Base-by-base conservation (phyloP, 2,113 vertebrate genomes). In the Micromys minutus region DNA sequence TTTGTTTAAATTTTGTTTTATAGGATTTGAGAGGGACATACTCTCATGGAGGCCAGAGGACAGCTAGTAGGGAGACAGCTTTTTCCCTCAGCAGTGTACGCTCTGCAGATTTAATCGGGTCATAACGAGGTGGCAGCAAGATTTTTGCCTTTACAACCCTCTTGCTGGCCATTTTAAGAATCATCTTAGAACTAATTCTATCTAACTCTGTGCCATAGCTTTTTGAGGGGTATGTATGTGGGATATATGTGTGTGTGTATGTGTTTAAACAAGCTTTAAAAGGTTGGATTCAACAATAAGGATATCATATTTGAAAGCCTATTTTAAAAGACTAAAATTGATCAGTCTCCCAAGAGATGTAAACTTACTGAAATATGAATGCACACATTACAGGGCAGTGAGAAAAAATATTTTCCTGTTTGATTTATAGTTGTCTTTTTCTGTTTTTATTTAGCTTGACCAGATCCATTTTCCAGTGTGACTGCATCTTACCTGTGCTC, bases 201-300 rank as follows among this genome's bases (percentile, higher is more conserved):
- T 69, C 45, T 75, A 34, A 16, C 67, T 19, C 7, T 90, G 39
- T 63, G 29, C 57, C 91, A 29, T 81, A 34, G 52, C 11, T 29
- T 57, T 89, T 61, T 85, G 16, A 65, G 59, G 7, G 57, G 10
- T 72, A 16, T 74, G n/a, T 74, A 21, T 42, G 39, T 74, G n/a
- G 42, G 71, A 22, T 74, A 24, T 77, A 15, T 50, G 45, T 34
- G 12, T 50, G 26, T 83, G 52, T 31, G 79, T 61, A 10, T 67
- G 31, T 67, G 10, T 87, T 39, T 77, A 39, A 88, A 81, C 96
- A 99, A 99, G 97, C 99, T 99, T 90, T 99, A 67, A 77, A 87
- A 92, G 24, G 2, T 36, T 81, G 7, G 89, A 50, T 74, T 24
- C 31, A 74, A 42, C 45, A 79, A 36, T 93, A 91, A 42, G 10